Conservation (phyloP, 2,888 invertebrate species). For the Epinotia ramella region DNA sequence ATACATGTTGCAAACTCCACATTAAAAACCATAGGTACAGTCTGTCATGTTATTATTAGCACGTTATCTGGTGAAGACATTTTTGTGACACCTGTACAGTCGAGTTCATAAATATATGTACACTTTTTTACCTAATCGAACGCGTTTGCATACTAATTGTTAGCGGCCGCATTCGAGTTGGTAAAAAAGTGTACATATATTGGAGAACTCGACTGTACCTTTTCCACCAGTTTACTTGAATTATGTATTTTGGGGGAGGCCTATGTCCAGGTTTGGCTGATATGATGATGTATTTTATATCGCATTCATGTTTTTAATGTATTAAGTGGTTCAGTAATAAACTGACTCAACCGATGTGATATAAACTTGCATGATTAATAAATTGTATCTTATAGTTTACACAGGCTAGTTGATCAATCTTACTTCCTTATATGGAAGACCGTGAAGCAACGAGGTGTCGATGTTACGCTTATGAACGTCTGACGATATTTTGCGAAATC, state of each 20-base stretch:
- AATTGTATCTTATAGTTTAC: neutral
- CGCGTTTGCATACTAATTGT: no score
- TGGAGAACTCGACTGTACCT: no score
- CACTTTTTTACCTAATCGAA: no score
- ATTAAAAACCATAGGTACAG: no score
- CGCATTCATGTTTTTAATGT: no score
- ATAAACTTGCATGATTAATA: neutral
- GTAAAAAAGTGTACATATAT: no score
- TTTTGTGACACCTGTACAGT: neutral
- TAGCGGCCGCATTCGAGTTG: no score
- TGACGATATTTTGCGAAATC: constrained; percentile 29
- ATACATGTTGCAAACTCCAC: no score
- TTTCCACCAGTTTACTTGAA: neutral
- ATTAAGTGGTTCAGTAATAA: neutral
- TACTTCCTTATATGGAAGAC: constrained; percentile 26
- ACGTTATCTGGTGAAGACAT: neutral
- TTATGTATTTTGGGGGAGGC: neutral
- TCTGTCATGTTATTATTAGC: no score
- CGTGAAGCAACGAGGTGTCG: constrained; percentile 21
- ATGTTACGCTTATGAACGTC: constrained; percentile 20
- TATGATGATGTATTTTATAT: no score
- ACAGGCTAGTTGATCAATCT: constrained; percentile 8
- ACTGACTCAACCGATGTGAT: neutral
- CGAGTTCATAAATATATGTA: no score
- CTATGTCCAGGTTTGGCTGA: no score